These are phyloP conservation scores for Eupristina koningsbergeri DNA, from an alignment of 1,140 invertebrate genomes.

Conservation along the genomic window DNA sequence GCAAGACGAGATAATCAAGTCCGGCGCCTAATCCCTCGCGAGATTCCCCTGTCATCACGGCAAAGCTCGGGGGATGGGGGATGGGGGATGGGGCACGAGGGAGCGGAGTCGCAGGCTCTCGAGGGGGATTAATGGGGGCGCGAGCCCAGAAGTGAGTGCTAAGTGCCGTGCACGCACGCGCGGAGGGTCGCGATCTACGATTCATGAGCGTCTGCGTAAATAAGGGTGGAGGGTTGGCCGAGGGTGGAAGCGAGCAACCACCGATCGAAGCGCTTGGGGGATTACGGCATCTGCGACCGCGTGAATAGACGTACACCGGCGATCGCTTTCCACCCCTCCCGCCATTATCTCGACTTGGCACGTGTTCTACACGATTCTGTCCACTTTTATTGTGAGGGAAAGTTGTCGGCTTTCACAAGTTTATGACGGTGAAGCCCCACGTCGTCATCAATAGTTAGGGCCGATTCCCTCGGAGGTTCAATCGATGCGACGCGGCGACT, in stretches of 20 bases:
- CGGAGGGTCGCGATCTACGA: neutral
- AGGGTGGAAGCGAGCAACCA: neutral
- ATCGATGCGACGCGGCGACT: neutral
- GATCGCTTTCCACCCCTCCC: neutral
- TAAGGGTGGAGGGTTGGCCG: no score
- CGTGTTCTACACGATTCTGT: neutral
- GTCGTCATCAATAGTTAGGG: neutral
- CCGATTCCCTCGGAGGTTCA: neutral
- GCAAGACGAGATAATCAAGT: neutral
- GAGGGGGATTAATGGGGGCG: slow-evolving; percentile 7
- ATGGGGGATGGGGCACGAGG: neutral
- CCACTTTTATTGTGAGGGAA: neutral
- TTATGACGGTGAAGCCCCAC: neutral
- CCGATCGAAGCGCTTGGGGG: neutral
- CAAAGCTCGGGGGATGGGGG: no score
- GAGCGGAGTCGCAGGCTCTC: neutral
- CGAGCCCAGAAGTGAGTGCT: slow-evolving; percentile 4
- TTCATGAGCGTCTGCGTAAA: slow-evolving; percentile 1
- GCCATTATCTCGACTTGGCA: neutral
- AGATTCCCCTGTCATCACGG: neutral
- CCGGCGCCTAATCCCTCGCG: neutral
- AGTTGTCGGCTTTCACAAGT: neutral
- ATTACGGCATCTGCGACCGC: neutral
- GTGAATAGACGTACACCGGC: no score
- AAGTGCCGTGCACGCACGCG: neutral